Base-by-base conservation (phyloP, 2,888 invertebrate species). In the Tetheella fluctuosa region DNA sequence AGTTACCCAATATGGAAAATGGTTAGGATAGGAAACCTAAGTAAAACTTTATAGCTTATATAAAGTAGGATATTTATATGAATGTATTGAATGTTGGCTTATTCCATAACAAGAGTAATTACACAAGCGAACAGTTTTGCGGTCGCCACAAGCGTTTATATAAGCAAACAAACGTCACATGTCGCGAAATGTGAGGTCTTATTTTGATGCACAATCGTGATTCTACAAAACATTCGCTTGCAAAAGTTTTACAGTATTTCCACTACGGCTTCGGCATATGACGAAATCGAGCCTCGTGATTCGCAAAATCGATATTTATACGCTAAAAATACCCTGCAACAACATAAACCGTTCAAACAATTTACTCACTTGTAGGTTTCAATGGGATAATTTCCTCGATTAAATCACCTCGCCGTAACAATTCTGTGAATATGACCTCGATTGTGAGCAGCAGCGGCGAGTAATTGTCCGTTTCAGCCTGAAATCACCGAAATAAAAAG, bases 371-470 rank as follows among this genome's bases (percentile, higher is more conserved):
- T 77, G 90, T 78, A 20, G 94, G 94, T 79, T 95, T 95, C 64
- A 95, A 79, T 54, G 95, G 95, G 25, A 94, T 83, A 56, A 95
- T 88, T 80, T 95, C 94, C 64, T 95, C 90, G 63, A 94, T 91
- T 93, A 96, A 94, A 71, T 95, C 95, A 42, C 94, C 94, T 64
- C 96, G 94, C 79, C 94, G 95, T 20, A 97, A 80, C 59, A 97
- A 83, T 77, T 95, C 95, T 23, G 94, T 93, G 80, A 97, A 97
- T 78, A 97, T 94, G 54, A 95, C 94, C 87, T 97, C 96, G 66
- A 96, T 81, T 23, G 96, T 95, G 57, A 96, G 93, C 71, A 97
- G 89, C 67, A 95, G 94, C 59, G 95, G 91, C 66, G 93, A 92
- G 73, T 86, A 91, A 75, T 92, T 91, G 63, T 90, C 91, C 28